Conservation (phyloP, 2,888 invertebrate genomes). For the Cephalotes varians region DNA sequence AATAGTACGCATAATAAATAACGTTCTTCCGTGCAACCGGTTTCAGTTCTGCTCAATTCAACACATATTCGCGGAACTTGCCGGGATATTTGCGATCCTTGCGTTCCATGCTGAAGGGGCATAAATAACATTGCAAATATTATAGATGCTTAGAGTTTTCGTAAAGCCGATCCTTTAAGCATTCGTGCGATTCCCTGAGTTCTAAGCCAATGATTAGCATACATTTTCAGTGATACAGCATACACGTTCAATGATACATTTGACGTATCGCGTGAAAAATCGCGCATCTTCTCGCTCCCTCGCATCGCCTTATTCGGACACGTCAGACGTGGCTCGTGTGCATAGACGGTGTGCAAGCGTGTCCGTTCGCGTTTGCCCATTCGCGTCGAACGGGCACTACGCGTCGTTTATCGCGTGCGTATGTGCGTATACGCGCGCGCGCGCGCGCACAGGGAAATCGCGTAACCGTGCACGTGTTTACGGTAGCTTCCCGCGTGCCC, state of each 20-base stretch:
- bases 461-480: conserved; percentile 53
- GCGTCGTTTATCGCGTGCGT: conserved; percentile 39
- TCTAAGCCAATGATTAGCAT: conserved; percentile 14
- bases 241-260: too few species aligned
- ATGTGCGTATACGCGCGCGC: background rate
- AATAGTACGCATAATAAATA: background rate
- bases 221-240: background rate
- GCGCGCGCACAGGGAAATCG: conserved; percentile 37
- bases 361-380: conserved; percentile 50
- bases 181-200: background rate
- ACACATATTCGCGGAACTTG: background rate
- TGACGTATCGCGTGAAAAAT: conserved; percentile 31
- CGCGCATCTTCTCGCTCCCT: conserved; percentile 29
- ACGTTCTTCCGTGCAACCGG: background rate
- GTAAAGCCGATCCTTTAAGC: background rate
- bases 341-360: conserved; percentile 58
- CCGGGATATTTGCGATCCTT: background rate
- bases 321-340: conserved; percentile 54
- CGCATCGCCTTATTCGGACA: conserved; percentile 74
- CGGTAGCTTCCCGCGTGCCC: conserved; percentile 53
- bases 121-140: conserved; percentile 3
- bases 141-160: background rate
- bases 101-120: background rate
- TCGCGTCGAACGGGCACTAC: conserved; percentile 50
- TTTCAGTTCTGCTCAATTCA: background rate